phyloP scores from a whole-genome alignment of 2,888 invertebrate species.

The Microplitis deprimator region DNA sequence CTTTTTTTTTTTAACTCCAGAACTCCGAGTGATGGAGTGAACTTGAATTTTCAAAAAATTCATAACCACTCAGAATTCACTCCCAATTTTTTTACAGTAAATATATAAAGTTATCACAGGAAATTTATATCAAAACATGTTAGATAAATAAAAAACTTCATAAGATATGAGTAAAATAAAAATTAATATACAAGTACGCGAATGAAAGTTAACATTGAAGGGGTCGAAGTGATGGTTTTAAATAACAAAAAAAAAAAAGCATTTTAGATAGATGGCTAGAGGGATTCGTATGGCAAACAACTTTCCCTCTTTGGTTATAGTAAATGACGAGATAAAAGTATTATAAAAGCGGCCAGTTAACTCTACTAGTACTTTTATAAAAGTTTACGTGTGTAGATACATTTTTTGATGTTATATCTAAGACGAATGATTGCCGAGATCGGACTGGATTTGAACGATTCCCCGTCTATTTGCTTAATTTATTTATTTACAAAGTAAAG shows the following conservation, averaged over 20 bases:
- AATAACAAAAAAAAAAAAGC: slow-evolving; percentile 11
- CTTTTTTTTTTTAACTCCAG: no score
- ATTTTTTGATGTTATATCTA: slow-evolving; percentile 33
- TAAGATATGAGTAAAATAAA: background rate
- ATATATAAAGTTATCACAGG: no score
- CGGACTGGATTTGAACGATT: background rate
- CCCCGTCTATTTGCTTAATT: background rate
- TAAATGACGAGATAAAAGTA: slow-evolving; percentile 31
- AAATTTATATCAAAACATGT: background rate
- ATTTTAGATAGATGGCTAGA: slow-evolving; percentile 25
- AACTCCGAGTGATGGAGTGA: no score
- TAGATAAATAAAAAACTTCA: background rate
- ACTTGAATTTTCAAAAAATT: no score
- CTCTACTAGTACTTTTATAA: background rate
- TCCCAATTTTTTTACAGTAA: no score
- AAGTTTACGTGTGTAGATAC: background rate
- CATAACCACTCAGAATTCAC: no score
- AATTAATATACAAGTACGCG: slow-evolving; percentile 18
- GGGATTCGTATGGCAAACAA: slow-evolving; percentile 43
- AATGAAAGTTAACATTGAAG: slow-evolving; percentile 30
- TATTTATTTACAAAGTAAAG: background rate
- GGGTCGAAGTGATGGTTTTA: slow-evolving; percentile 25
- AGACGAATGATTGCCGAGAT: slow-evolving; percentile 24
- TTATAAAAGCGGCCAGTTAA: slow-evolving; percentile 35
- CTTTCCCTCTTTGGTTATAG: slow-evolving; percentile 43